Evolutionary conservation across 30 jellyfish, hydroid and myxozoan genomes (phyloP).

Genomic region (Mastigias papua): DNA sequence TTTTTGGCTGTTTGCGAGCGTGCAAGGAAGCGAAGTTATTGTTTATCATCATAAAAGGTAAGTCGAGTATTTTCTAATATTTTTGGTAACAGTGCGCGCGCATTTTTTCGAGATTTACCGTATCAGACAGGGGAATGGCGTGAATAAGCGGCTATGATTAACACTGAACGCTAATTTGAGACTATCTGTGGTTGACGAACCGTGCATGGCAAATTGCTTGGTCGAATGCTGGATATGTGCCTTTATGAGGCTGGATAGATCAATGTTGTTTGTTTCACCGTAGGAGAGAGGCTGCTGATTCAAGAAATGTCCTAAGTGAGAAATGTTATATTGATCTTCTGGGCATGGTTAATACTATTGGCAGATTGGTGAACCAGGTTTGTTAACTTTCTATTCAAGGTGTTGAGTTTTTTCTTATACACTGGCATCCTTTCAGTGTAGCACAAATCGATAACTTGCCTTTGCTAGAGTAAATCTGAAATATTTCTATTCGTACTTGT

Average conservation of each 20-base stretch:
- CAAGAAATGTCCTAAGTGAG: slow-evolving; percentile 64
- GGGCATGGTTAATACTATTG: slow-evolving; percentile 78
- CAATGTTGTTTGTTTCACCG: neutral
- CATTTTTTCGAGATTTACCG: too few species aligned
- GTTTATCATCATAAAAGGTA: slow-evolving; percentile 76
- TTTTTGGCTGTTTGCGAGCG: slow-evolving; percentile 90
- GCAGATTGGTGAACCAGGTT: slow-evolving; percentile 96
- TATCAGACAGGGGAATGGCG: too few species aligned
- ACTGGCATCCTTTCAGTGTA: neutral
- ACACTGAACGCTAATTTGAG: too few species aligned
- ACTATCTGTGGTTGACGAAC: too few species aligned
- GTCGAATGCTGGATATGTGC: neutral
- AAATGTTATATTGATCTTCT: slow-evolving; percentile 74
- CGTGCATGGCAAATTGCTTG: too few species aligned
- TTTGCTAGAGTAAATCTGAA: neutral
- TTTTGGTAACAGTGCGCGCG: too few species aligned
- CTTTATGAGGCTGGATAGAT: neutral
- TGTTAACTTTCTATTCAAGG: neutral
- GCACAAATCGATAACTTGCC: neutral
- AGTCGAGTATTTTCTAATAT: neutral
- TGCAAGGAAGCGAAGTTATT: slow-evolving; percentile 67
- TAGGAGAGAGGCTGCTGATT: slow-evolving; percentile 70
- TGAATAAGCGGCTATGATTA: too few species aligned
- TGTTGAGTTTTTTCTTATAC: neutral
- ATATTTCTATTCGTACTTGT: neutral